phyloP scores from a whole-genome alignment of 2,888 invertebrate genomes.

The Himalopsyche anomala region DNA sequence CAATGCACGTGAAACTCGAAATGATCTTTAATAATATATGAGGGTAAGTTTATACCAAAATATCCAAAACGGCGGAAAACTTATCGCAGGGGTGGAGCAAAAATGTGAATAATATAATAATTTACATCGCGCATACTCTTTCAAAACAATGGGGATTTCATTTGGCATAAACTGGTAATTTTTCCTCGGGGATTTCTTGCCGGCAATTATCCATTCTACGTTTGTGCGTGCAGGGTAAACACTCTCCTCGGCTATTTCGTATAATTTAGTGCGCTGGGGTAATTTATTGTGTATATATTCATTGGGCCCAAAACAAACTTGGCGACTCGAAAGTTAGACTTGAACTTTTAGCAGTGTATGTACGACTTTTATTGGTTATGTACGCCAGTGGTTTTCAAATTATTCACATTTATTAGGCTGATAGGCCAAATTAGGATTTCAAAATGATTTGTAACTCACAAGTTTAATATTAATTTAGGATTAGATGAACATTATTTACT shows the following conservation, averaged over 20 bases:
- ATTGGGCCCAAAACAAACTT: constrained; percentile 19
- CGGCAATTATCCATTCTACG: constrained; percentile 10
- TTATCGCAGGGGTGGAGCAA: neutral
- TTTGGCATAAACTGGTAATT: constrained; percentile 47
- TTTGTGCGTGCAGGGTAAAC: constrained; percentile 11
- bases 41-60: too few species aligned
- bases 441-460: too few species aligned
- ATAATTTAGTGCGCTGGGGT: constrained; percentile 7
- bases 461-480: too few species aligned
- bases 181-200: constrained; percentile 33
- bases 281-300: constrained; percentile 34
- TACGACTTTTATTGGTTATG: neutral
- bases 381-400: neutral
- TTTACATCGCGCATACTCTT: constrained; percentile 10
- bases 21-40: too few species aligned
- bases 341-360: constrained; percentile 1
- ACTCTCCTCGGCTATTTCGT: constrained; percentile 16
- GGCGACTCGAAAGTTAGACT: neutral
- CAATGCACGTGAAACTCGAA: too few species aligned
- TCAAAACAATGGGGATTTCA: constrained; percentile 42
- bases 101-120: constrained; percentile 45
- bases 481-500: too few species aligned
- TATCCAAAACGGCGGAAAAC: too few species aligned
- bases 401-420: neutral
- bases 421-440: too few species aligned